These are phyloP conservation scores for Andrena flavipes DNA, from an alignment of 2,888 invertebrate genomes.

Conservation along the genomic window DNA sequence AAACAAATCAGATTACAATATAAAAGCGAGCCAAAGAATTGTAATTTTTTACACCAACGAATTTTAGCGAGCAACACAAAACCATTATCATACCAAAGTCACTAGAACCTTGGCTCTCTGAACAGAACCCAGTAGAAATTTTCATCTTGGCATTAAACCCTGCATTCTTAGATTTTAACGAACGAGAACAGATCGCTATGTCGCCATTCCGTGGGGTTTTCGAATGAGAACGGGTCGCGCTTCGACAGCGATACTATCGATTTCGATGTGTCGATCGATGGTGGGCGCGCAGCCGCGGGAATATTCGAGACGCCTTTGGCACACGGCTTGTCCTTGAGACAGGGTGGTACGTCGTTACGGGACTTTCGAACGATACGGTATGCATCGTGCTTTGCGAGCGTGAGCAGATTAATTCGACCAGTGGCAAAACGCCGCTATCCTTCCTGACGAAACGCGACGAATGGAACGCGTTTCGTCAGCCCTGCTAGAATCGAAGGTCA, in stretches of 20 bases:
- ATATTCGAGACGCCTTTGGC: slow-evolving; percentile 67
- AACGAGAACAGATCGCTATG: slow-evolving; percentile 1
- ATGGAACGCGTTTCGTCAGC: slow-evolving; percentile 43
- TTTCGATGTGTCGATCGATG: slow-evolving; percentile 27
- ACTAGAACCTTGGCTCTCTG: no score
- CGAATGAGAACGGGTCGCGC: background rate
- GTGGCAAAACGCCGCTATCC: slow-evolving; percentile 63
- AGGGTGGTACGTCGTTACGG: slow-evolving; percentile 57
- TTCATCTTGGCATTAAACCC: no score
- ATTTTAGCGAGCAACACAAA: no score
- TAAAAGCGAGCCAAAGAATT: no score
- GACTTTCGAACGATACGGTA: slow-evolving; percentile 73
- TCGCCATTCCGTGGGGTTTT: background rate
- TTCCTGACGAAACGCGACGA: slow-evolving; percentile 56
- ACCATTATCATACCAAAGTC: no score
- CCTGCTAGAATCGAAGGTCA: slow-evolving; percentile 52
- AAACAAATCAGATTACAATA: no score
- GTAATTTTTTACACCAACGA: no score
- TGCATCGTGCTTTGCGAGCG: slow-evolving; percentile 65
- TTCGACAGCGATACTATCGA: slow-evolving; percentile 41
- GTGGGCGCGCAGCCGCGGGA: slow-evolving; percentile 27
- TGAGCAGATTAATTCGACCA: slow-evolving; percentile 69
- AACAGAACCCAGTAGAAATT: no score
- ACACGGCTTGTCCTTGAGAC: slow-evolving; percentile 69
- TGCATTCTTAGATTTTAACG: no score